Percentiles rank a stretch among this genome's conserved stretches.
phyloP scores from a whole-genome alignment of 1,140 invertebrate species.

The Octopus sinensis region DNA sequence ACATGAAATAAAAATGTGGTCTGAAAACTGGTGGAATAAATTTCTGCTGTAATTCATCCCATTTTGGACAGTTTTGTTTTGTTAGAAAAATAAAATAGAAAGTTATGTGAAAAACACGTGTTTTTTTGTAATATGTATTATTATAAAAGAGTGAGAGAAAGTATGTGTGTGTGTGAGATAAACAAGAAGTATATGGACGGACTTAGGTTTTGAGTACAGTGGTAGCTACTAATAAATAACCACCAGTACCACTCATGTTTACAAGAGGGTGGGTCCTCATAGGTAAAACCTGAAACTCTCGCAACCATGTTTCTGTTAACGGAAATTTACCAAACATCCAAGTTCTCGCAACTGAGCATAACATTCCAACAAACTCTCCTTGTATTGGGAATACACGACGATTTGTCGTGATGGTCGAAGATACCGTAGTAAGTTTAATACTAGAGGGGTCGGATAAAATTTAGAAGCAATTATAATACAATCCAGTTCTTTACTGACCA shows the following conservation, averaged over 20 bases:
- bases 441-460: slow-evolving; percentile 79
- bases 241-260: slow-evolving; percentile 72
- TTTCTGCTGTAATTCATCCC: no score
- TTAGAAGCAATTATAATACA: slow-evolving; percentile 73
- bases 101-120: no score
- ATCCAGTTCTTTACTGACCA: slow-evolving; percentile 8
- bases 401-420: slow-evolving; percentile 76
- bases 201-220: slow-evolving; percentile 36
- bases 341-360: slow-evolving; percentile 72
- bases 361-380: slow-evolving; percentile 78
- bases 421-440: slow-evolving; percentile 72
- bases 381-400: slow-evolving; percentile 75
- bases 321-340: slow-evolving; percentile 70
- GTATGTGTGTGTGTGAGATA: no score
- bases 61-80: no score
- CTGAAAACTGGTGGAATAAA: no score
- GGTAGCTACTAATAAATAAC: slow-evolving; percentile 72
- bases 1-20: no score
- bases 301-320: slow-evolving; percentile 81
- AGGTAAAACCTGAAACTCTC: slow-evolving; percentile 84
- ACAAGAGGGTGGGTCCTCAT: slow-evolving; percentile 81
- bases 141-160: no score
- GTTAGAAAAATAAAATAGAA: no score
- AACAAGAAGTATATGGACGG: no score
- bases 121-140: no score